These are phyloP conservation scores for Heliothis virescens DNA, from an alignment of 1,140 invertebrate species.

Conservation along the genomic window DNA sequence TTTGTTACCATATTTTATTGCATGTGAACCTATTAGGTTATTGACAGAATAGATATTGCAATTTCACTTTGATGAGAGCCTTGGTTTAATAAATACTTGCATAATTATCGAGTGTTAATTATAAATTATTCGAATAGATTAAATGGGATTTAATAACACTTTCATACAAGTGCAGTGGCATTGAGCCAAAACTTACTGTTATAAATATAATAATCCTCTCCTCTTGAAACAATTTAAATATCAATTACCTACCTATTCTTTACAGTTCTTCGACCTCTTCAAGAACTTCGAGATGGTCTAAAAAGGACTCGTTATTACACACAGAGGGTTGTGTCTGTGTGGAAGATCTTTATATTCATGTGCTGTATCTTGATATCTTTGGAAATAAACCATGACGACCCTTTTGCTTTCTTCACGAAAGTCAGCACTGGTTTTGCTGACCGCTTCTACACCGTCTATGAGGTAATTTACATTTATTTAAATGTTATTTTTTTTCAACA, in stretches of 20 bases:
- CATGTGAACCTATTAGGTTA: neutral
- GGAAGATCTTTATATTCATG: constrained; percentile 95
- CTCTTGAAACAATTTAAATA: neutral
- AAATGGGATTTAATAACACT: too few relatives aligned
- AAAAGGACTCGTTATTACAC: constrained; percentile 94
- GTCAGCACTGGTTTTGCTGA: constrained; percentile 90
- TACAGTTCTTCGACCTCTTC: constrained; percentile 64
- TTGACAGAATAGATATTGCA: too few relatives aligned
- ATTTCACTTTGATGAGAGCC: too few relatives aligned
- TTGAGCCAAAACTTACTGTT: too few relatives aligned
- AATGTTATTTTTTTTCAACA: neutral
- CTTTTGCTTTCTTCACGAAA: constrained; percentile 91
- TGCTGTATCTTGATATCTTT: constrained; percentile 90
- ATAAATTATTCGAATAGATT: too few relatives aligned
- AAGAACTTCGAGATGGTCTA: constrained; percentile 90
- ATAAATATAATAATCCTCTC: neutral
- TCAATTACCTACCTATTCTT: constrained; percentile 50
- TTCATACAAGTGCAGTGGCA: too few relatives aligned
- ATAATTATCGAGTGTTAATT: too few relatives aligned
- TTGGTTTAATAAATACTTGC: too few relatives aligned
- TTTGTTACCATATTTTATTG: neutral
- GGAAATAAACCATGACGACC: constrained; percentile 89
- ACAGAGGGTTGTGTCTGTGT: constrained; percentile 93
- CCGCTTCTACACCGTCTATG: constrained; percentile 91
- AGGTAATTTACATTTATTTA: constrained; percentile 82